These are phyloP conservation scores for Pipistrellus kuhlii DNA, from an alignment of 2,797 vertebrate species.

Conservation along the genomic window DNA sequence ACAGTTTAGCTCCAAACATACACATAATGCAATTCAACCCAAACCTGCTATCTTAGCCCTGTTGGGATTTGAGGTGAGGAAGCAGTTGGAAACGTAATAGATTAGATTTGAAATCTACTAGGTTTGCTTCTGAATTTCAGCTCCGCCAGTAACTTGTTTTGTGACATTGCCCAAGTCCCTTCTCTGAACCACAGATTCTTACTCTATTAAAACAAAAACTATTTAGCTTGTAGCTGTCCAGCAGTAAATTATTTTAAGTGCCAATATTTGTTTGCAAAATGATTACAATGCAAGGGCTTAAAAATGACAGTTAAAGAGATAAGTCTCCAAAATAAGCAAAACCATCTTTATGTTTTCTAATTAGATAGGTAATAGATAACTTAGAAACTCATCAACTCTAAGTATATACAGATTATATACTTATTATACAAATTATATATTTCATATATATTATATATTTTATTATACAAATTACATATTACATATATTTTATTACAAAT, in stretches of 20 bases:
- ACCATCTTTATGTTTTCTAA: neutral
- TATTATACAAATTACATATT: too few relatives aligned
- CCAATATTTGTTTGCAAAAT: neutral
- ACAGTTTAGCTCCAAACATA: neutral
- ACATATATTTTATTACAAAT: too few relatives aligned
- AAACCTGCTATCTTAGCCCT: neutral
- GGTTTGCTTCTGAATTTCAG: neutral
- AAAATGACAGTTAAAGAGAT: neutral
- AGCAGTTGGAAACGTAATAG: neutral
- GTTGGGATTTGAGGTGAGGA: neutral
- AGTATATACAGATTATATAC: too few relatives aligned
- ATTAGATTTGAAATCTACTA: neutral
- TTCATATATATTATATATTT: too few relatives aligned
- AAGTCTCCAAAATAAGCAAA: too few relatives aligned
- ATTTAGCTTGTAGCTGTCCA: neutral
- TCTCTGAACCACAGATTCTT: neutral
- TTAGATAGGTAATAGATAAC: neutral
- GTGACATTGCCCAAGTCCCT: neutral
- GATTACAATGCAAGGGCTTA: neutral
- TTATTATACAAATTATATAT: too few relatives aligned
- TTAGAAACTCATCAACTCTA: neutral
- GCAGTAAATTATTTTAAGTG: neutral
- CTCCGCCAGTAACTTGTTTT: neutral
- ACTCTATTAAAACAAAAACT: neutral
- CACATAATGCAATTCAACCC: neutral